Percentiles rank a stretch among this genome's conserved stretches.
Conservation (phyloP, 2,113 vertebrate species). For the Corythoichthys intestinalis region DNA sequence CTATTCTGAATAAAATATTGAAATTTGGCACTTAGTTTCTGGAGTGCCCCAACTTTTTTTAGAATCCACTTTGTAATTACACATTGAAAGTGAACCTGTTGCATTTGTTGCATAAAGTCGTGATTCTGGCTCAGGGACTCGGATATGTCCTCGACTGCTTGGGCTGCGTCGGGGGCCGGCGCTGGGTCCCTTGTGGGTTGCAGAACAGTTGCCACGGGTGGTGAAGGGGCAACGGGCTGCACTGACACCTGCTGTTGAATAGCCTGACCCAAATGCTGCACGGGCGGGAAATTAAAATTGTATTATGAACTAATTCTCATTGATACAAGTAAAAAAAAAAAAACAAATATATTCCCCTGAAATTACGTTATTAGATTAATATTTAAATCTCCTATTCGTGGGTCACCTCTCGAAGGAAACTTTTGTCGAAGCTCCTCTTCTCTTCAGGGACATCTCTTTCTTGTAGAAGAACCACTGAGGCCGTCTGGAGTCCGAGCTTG, state of each 20-base stretch:
- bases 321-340: no score
- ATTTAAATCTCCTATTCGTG: no score
- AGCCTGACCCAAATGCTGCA: conserved; percentile 53
- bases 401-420: conserved; percentile 60
- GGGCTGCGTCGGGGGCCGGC: conserved; percentile 48
- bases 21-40: no score
- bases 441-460: conserved; percentile 62
- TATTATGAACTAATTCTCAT: not conserved
- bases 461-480: conserved; percentile 68
- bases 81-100: no score
- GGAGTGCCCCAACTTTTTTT: no score
- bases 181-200: conserved; percentile 50
- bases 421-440: conserved; percentile 47
- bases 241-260: conserved; percentile 50
- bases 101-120: conserved; percentile 63
- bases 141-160: conserved; percentile 51
- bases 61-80: no score
- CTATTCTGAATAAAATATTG: no score
- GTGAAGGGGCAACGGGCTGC: conserved; percentile 41
- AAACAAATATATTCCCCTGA: no score
- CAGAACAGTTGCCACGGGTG: conserved; percentile 56
- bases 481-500: conserved; percentile 61
- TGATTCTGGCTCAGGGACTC: conserved; percentile 56
- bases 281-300: not conserved
- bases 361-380: no score